These are phyloP conservation scores for Drosophila obscura DNA, from an alignment of 1,140 invertebrate species.

Conservation along the genomic window DNA sequence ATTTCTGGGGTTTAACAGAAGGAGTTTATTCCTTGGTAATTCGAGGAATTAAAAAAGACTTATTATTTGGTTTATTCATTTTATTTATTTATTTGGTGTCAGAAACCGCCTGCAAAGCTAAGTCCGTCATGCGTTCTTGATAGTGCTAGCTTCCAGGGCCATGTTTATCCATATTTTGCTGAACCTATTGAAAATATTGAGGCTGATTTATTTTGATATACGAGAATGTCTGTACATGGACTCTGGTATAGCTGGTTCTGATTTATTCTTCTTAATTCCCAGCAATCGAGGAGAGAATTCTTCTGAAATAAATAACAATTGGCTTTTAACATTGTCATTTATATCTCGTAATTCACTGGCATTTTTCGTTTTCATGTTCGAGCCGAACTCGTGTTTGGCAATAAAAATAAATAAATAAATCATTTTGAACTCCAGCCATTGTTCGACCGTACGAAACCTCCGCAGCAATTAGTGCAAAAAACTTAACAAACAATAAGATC, in stretches of 20 bases:
- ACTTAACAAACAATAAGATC: constrained; percentile 66
- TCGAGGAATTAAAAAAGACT: too few species aligned
- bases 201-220: too few species aligned
- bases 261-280: background rate
- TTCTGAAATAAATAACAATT: too few species aligned
- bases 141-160: too few species aligned
- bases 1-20: background rate
- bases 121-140: too few species aligned
- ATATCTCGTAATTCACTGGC: constrained; percentile 14
- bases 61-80: too few species aligned
- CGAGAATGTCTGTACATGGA: too few species aligned
- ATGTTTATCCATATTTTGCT: too few species aligned
- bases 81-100: too few species aligned
- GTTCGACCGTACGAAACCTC: constrained; percentile 41
- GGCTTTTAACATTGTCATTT: background rate
- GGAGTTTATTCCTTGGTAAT: background rate
- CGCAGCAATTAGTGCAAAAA: constrained; percentile 66
- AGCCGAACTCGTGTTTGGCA: constrained; percentile 48
- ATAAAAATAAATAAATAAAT: constrained; percentile 68
- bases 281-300: background rate
- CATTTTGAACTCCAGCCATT: constrained; percentile 42
- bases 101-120: too few species aligned
- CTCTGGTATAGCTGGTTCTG: too few species aligned
- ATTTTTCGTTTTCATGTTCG: constrained; percentile 35
- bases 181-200: too few species aligned